Base-by-base conservation (phyloP, 1,140 invertebrate species). In the Neodiprion pinetum region DNA sequence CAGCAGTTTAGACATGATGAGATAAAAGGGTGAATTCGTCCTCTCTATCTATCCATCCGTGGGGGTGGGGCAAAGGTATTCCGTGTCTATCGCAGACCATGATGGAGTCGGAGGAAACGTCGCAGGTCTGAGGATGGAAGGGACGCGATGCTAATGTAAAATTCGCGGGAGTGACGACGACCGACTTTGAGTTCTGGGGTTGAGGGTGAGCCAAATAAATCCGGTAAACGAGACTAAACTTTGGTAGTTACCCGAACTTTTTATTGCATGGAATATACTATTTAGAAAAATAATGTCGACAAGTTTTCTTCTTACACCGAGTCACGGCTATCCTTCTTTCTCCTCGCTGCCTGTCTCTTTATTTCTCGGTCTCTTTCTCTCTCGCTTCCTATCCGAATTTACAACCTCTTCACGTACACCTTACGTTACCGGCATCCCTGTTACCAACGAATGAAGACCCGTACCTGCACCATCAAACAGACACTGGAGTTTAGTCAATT, bases 261-360 rank as follows among this genome's bases (percentile, higher is more conserved):
- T 84, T 84, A 86, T 84, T 83, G 80, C 82, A 61, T 9, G 78
- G 80, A 77, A 84, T 84, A 84, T 83, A 86, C 84, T 86, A 86
- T 86, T 86, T 86, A 86, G 83, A 84, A 86, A 86, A 86, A 86
- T 86, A 86, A 86, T 86, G 84, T 86, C 80, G 78, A 78, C 80
- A 84, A 85, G 77, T 85, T 85, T 74, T 28, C 72, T 71, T 72
- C 70, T 53, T 65, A 40, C 72, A 67, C 70, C 40, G 70, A 47
- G 71, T 71, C 72, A 67, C 67, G 69, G 61, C 72, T 73, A 72
- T 71, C 49, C 28, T 40, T 40, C 28, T 40, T 40, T 40, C 28
- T 1, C 28, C 28, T 40, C 23, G n/a, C 23, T 72, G 7, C 23
- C n/a, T 75, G 9, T 75, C 48, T 72, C 50, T 67, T 72, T 76